Base-by-base conservation (phyloP, 2,113 vertebrate genomes). In the Ellobius talpinus region DNA sequence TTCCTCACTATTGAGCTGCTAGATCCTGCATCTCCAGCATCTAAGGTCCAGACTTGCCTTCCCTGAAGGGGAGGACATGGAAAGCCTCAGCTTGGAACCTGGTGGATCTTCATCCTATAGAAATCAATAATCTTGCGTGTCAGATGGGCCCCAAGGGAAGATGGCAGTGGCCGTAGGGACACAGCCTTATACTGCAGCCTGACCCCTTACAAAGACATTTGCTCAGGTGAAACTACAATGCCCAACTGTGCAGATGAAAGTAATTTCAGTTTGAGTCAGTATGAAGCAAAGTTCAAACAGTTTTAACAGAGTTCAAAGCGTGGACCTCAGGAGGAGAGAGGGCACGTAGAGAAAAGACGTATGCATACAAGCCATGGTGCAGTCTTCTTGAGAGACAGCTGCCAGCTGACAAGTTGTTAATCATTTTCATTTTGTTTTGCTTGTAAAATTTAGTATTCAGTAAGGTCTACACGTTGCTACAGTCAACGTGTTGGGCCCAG, bases 371-470 rank as follows among this genome's bases (percentile, higher is more conserved):
- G 42, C 6, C 33, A 14, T n/a, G 19, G 21, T 17, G 21, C 66
- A 87, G 36, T 5, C 66, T 10, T 55, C 47, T n/a, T 39, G 33
- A 82, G 12, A 52, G 19, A 87, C 47, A 50, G 66, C 52, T 52
- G 5, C 66, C 47, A n/a, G 86, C 13, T 52, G 50, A 19, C 14
- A 72, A n/a, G 3, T 33, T 72, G 14, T 70, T 55, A 52, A 63
- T 42, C 36, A 77, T 77, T 42, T 47, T 66, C 21, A 7, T 77
- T 47, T 16, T 11, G 17, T n/a, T 73, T 89, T 82, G 31, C 76
- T 94, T 90, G 7, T 73, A 93, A 94, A 78, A 45, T 85, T 87
- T 72, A 68, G n/a, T 29, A 31, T 61, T 92, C 74, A 36, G 16
- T 42, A 55, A 66, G 12, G 7, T 29, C 50, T 72, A 26, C 65